These are phyloP conservation scores for Sminthopsis crassicaudata DNA, from an alignment of 2,113 vertebrate genomes.

Conservation along the genomic window DNA sequence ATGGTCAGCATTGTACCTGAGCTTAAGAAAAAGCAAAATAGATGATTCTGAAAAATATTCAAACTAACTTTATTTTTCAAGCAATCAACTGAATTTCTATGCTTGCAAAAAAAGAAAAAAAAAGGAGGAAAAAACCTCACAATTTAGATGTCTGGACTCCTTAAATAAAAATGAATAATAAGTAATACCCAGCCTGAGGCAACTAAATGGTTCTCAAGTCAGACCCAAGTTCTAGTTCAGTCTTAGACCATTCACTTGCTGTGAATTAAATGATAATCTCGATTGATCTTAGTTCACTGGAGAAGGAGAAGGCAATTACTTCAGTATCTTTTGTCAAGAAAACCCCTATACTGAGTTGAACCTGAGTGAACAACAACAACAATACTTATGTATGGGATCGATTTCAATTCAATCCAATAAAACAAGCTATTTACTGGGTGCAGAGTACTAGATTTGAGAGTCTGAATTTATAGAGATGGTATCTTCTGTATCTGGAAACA, in stretches of 20 bases:
- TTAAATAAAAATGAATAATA: neutral
- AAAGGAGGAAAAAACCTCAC: neutral
- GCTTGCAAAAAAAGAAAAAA: neutral
- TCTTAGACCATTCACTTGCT: neutral
- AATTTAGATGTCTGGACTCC: neutral
- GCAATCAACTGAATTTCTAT: neutral
- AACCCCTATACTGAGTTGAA: neutral
- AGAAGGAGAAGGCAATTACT: neutral
- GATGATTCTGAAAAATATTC: neutral
- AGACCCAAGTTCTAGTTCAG: neutral
- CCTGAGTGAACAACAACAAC: neutral
- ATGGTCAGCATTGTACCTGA: constrained; percentile 16
- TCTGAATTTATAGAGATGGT: neutral
- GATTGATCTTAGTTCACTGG: neutral
- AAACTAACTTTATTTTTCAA: neutral
- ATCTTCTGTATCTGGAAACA: neutral
- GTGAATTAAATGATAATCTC: neutral
- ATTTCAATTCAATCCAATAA: neutral
- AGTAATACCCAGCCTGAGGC: neutral
- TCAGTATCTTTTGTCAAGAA: neutral
- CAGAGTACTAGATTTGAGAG: neutral
- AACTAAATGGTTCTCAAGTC: neutral
- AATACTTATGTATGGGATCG: neutral
- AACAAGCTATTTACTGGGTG: neutral
- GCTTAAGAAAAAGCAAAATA: constrained; percentile 14